Evolutionary conservation across 2,797 vertebrate species (phyloP).

Genomic region (Xerus rutilus): DNA sequence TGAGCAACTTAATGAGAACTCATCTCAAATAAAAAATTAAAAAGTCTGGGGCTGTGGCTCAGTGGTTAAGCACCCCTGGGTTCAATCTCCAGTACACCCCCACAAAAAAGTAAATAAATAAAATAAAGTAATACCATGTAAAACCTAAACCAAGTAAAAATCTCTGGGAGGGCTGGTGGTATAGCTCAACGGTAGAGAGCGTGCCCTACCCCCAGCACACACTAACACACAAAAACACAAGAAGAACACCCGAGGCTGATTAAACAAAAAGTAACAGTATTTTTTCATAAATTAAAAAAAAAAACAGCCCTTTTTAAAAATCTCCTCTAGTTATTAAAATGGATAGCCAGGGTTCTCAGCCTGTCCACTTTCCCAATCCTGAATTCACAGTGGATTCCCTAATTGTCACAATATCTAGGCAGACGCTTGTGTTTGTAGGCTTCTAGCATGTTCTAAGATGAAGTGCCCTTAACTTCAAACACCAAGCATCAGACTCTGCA

Average conservation of each 20-base stretch:
- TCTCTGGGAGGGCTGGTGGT: too few relatives aligned
- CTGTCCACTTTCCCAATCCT: constrained; percentile 69
- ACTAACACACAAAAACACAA: too few relatives aligned
- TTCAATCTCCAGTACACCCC: too few relatives aligned
- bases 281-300: neutral
- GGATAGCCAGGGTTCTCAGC: constrained; percentile 47
- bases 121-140: too few relatives aligned
- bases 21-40: too few relatives aligned
- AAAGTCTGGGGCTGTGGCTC: too few relatives aligned
- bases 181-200: too few relatives aligned
- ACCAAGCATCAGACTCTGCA: neutral
- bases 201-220: too few relatives aligned
- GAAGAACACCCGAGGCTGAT: too few relatives aligned
- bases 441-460: constrained; percentile 2
- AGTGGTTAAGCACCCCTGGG: too few relatives aligned
- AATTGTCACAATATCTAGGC: neutral
- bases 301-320: neutral
- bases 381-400: constrained; percentile 66
- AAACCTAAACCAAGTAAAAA: neutral
- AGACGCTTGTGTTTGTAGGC: neutral
- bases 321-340: neutral
- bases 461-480: constrained; percentile 33
- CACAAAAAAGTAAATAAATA: too few relatives aligned
- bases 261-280: neutral
- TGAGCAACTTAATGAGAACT: too few relatives aligned